phyloP scores from a whole-genome alignment of 2,797 vertebrate species.

The Tokudaia tokunoshimensis region DNA sequence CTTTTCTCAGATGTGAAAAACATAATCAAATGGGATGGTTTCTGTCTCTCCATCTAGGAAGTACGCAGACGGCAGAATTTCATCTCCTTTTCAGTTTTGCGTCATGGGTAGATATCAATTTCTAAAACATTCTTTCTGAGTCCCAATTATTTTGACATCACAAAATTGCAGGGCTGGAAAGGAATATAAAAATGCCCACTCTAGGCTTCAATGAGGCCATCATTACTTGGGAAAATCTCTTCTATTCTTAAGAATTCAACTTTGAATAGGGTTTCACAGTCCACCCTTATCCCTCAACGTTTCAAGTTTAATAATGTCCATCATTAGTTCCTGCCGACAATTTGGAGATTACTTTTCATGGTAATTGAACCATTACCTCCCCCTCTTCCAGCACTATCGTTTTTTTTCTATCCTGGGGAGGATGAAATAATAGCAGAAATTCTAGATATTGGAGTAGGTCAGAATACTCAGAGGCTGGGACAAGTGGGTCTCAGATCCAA shows the following conservation, averaged over 20 bases:
- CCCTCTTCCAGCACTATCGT: background rate
- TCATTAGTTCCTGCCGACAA: slow-evolving; percentile 20
- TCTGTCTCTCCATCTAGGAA: background rate
- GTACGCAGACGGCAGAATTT: slow-evolving; percentile 6
- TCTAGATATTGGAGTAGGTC: slow-evolving; percentile 53
- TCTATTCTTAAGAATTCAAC: slow-evolving; percentile 47
- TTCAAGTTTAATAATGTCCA: slow-evolving; percentile 62
- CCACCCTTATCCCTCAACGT: background rate
- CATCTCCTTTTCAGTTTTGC: slow-evolving; percentile 13
- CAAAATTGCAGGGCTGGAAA: slow-evolving; percentile 55
- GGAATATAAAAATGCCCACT: background rate
- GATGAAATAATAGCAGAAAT: slow-evolving; percentile 14
- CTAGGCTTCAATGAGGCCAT: background rate
- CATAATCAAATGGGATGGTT: background rate
- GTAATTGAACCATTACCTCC: slow-evolving; percentile 54
- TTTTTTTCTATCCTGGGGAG: background rate
- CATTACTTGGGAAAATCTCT: slow-evolving; percentile 45
- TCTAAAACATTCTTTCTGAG: slow-evolving; percentile 56
- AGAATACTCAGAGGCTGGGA: slow-evolving; percentile 17
- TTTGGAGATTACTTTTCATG: slow-evolving; percentile 65
- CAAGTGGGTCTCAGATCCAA: background rate
- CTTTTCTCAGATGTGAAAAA: slow-evolving; percentile 50
- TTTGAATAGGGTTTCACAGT: slow-evolving; percentile 50
- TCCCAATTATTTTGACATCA: slow-evolving; percentile 64
- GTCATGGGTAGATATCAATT: slow-evolving; percentile 45